These are phyloP conservation scores for Sigmodon hispidus DNA, from an alignment of 2,113 vertebrate genomes.

Conservation along the genomic window DNA sequence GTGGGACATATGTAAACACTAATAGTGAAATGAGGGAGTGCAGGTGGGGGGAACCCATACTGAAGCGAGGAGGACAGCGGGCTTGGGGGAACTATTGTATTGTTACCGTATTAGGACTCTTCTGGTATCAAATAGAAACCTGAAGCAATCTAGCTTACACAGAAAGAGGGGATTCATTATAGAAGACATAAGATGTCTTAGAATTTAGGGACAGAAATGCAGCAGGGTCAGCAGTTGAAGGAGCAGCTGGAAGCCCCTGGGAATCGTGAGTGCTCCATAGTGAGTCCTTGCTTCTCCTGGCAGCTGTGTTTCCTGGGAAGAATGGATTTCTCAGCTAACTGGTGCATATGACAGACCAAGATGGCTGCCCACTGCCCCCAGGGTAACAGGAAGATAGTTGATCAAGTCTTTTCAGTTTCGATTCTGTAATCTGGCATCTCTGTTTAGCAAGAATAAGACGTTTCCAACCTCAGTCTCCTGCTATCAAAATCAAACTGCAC, in stretches of 20 bases:
- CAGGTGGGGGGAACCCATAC: not conserved
- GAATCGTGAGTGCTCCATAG: not conserved
- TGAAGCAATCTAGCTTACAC: not conserved
- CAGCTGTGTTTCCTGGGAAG: not conserved
- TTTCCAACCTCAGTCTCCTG: not conserved
- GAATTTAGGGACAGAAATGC: not conserved
- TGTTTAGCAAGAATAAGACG: slow-evolving; percentile 5
- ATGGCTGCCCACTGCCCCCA: not conserved
- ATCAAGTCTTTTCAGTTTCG: not conserved
- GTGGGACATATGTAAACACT: not conserved
- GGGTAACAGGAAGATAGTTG: not conserved
- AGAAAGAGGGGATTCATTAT: slow-evolving; percentile 27
- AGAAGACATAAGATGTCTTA: not conserved
- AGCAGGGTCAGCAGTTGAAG: not conserved
- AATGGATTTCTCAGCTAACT: not conserved
- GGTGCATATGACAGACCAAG: not conserved
- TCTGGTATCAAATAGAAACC: slow-evolving; percentile 22
- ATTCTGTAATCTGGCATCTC: not conserved
- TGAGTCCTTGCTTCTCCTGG: not conserved
- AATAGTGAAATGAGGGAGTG: not conserved
- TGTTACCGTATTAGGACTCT: not conserved
- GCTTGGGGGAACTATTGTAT: not conserved
- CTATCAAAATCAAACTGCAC: not conserved
- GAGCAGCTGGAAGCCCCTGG: not conserved
- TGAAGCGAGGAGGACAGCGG: not conserved